These are phyloP conservation scores for Gasterosteus aculeatus DNA, from an alignment of 2,113 vertebrate species.

Conservation along the genomic window DNA sequence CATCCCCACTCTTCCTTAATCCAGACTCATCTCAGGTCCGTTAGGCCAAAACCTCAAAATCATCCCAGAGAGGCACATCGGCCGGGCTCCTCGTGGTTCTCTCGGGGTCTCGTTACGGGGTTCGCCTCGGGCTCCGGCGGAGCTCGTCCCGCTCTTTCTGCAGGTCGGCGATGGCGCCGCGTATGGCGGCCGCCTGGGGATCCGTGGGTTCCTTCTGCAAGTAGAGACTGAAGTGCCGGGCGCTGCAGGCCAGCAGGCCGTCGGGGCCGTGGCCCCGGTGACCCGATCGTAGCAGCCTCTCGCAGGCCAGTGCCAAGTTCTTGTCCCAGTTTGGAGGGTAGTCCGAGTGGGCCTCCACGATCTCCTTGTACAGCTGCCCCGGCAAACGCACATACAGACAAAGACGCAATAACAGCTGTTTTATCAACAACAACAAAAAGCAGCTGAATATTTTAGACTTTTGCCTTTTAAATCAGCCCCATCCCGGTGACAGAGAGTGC, in stretches of 20 bases:
- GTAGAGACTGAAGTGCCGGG: slow-evolving; percentile 89
- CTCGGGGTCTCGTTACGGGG: slow-evolving; percentile 37
- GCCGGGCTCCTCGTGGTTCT: not conserved
- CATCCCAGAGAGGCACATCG: not conserved
- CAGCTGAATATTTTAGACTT: slow-evolving; percentile 5
- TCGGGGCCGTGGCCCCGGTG: slow-evolving; percentile 76
- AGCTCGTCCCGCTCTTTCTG: slow-evolving; percentile 81
- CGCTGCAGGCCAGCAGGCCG: slow-evolving; percentile 83
- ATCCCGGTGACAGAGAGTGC: slow-evolving; percentile 23
- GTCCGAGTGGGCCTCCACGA: slow-evolving; percentile 82
- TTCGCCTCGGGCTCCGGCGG: slow-evolving; percentile 34
- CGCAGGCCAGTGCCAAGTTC: slow-evolving; percentile 94
- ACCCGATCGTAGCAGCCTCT: slow-evolving; percentile 87
- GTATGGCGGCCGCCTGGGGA: slow-evolving; percentile 86
- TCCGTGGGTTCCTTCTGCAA: slow-evolving; percentile 83
- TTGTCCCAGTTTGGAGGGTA: slow-evolving; percentile 98
- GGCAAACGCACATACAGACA: slow-evolving; percentile 1
- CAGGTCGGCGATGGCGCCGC: slow-evolving; percentile 85
- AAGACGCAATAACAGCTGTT: slow-evolving; percentile 34
- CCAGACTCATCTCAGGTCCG: not conserved
- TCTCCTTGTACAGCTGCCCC: slow-evolving; percentile 89
- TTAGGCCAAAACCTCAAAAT: slow-evolving; percentile 17
- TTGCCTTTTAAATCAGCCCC: slow-evolving; percentile 31
- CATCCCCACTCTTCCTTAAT: not conserved
- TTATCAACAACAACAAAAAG: slow-evolving; percentile 1